Conservation (phyloP, 2,797 vertebrate species). For the Hyperoplus lanceolatus region DNA sequence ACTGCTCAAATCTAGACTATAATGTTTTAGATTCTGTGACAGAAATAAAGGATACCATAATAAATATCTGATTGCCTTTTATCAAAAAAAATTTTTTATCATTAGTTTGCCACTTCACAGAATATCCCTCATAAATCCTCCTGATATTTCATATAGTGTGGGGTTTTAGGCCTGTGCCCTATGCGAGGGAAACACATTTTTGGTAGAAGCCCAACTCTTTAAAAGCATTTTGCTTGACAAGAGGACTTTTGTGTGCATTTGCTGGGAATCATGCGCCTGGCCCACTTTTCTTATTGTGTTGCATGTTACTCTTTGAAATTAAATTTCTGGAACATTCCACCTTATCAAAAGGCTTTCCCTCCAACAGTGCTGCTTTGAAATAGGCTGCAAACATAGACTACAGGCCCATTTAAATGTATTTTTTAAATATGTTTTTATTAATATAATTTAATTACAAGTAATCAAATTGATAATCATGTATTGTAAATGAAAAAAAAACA, state of each 20-base stretch:
- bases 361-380: not conserved
- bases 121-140: slow-evolving; percentile 8
- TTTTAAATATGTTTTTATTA: too few relatives aligned
- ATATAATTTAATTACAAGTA: not conserved
- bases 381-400: not conserved
- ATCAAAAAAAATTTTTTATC: not conserved
- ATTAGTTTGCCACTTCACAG: not conserved
- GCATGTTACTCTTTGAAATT: slow-evolving; percentile 50
- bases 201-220: slow-evolving; percentile 8
- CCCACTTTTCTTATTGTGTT: slow-evolving; percentile 34
- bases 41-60: not conserved
- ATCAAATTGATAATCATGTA: not conserved
- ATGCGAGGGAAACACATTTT: slow-evolving; percentile 29
- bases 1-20: not conserved
- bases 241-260: slow-evolving; percentile 59
- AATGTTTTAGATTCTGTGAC: not conserved
- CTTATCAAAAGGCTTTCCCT: slow-evolving; percentile 55
- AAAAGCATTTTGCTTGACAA: slow-evolving; percentile 56
- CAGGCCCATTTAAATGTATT: too few relatives aligned
- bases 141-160: slow-evolving; percentile 16
- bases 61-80: slow-evolving; percentile 17
- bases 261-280: slow-evolving; percentile 45
- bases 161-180: slow-evolving; percentile 27
- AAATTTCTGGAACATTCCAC: slow-evolving; percentile 49
- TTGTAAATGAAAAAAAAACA: too few relatives aligned